Evolutionary conservation across 2,797 vertebrate genomes (phyloP).

Genomic region (Bovichtus variegatus): DNA sequence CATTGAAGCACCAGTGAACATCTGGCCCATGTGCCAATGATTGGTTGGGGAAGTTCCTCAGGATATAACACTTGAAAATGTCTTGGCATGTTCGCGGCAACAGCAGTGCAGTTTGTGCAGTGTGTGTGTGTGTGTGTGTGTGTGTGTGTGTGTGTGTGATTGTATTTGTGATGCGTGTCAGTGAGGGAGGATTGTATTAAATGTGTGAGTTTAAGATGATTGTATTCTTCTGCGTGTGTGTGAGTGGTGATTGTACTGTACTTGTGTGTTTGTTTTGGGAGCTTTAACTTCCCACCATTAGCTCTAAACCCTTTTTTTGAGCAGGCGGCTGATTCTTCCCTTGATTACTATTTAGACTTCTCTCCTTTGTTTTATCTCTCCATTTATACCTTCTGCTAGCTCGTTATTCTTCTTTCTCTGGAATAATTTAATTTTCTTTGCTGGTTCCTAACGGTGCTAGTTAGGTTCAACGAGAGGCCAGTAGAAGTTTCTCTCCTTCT

Average conservation of each 20-base stretch:
- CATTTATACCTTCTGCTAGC: constrained; percentile 66
- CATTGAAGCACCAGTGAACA: constrained; percentile 86
- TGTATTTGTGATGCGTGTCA: constrained; percentile 42
- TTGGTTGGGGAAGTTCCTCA: constrained; percentile 80
- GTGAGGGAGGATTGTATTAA: constrained; percentile 55
- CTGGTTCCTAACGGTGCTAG: constrained; percentile 39
- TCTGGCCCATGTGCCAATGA: constrained; percentile 94
- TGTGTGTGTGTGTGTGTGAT: constrained; percentile 47
- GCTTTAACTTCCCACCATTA: constrained; percentile 85
- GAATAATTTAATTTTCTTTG: constrained; percentile 64
- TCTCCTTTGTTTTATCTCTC: constrained; percentile 75
- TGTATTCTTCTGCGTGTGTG: constrained; percentile 59
- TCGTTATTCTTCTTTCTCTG: constrained; percentile 64
- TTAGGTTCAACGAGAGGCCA: constrained; percentile 77
- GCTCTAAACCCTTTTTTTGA: constrained; percentile 88
- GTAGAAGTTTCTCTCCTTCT: constrained; percentile 10
- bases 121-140: constrained; percentile 24
- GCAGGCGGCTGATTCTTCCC: constrained; percentile 96
- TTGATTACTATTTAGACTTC: constrained; percentile 94
- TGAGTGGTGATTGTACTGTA: constrained; percentile 44
- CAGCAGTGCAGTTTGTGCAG: constrained; percentile 81
- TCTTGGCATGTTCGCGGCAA: constrained; percentile 92
- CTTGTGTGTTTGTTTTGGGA: constrained; percentile 79
- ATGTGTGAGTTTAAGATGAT: constrained; percentile 63
- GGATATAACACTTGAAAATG: constrained; percentile 85